These are phyloP conservation scores for Propithecus perrieri DNA, from an alignment of 2,797 vertebrate species.

Conservation along the genomic window DNA sequence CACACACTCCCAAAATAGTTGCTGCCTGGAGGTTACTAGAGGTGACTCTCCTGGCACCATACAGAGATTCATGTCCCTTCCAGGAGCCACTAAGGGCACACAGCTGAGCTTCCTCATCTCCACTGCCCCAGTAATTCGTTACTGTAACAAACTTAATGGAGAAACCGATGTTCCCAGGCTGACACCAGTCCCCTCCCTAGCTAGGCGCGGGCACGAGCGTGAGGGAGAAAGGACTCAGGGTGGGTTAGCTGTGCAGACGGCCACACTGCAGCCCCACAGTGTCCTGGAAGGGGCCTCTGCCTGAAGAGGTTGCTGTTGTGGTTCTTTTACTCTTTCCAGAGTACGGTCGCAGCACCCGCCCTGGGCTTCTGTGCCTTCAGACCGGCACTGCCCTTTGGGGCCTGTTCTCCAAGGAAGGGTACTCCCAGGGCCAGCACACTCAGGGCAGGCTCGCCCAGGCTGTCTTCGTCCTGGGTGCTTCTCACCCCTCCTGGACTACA, in stretches of 20 bases:
- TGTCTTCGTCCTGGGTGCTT: neutral
- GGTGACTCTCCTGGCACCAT: neutral
- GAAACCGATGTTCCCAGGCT: neutral
- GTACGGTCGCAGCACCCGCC: neutral
- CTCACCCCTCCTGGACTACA: neutral
- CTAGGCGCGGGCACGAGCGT: neutral
- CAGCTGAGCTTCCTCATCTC: neutral
- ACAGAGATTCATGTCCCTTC: neutral
- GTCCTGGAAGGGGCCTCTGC: neutral
- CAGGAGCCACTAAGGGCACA: neutral
- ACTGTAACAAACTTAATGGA: neutral
- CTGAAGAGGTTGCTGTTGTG: neutral
- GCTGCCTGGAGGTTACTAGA: too few species aligned
- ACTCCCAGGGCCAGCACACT: neutral
- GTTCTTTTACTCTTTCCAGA: neutral
- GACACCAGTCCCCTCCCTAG: neutral
- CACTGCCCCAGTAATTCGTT: neutral
- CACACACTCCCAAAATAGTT: neutral
- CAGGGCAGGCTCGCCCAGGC: neutral
- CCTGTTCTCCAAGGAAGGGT: neutral
- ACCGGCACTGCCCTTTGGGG: too few species aligned
- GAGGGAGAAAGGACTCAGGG: neutral
- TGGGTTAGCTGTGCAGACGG: neutral
- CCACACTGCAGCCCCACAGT: rapidly evolving
- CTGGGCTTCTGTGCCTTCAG: neutral